Evolutionary conservation across 2,797 vertebrate genomes (phyloP).

Genomic region (Crax fasciolata): DNA sequence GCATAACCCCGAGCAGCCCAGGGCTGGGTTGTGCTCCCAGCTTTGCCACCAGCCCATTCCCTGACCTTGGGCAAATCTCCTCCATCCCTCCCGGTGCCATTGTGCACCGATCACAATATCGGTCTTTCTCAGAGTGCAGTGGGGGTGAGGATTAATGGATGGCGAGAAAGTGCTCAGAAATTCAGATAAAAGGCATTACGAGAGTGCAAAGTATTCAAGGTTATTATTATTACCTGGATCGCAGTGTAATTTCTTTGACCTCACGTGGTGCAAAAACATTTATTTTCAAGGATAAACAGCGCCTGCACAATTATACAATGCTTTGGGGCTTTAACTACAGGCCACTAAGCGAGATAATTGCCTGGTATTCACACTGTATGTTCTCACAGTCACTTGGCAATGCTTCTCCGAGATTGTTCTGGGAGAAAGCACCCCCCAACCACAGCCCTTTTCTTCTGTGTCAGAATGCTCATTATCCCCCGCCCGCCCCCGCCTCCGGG

Average conservation of each 20-base stretch:
- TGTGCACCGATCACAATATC: conserved; percentile 47
- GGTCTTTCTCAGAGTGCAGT: background rate
- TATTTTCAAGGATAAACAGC: conserved; percentile 66
- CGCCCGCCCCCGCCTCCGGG: conserved; percentile 21
- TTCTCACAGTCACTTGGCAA: conserved; percentile 72
- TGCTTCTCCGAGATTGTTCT: conserved; percentile 56
- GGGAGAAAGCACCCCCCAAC: conserved; percentile 54
- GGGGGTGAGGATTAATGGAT: conserved; percentile 66
- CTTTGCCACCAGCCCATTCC: background rate
- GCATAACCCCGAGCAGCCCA: background rate
- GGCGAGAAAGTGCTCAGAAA: conserved; percentile 68
- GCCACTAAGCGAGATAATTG: conserved; percentile 77
- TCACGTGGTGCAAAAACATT: conserved; percentile 69
- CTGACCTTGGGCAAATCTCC: conserved; percentile 52
- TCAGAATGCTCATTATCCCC: conserved; percentile 59
- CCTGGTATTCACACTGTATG: conserved; percentile 62
- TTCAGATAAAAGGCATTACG: conserved; percentile 62
- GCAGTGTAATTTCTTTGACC: conserved; percentile 68
- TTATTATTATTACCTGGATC: conserved; percentile 73
- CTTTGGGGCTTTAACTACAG: conserved; percentile 69
- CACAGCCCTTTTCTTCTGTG: conserved; percentile 46
- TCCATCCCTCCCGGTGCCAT: background rate
- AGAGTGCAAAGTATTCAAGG: conserved; percentile 65
- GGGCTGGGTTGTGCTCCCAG: background rate
- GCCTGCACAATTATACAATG: conserved; percentile 74